These are phyloP conservation scores for Zaprionus gabonicus DNA, from an alignment of 1,140 invertebrate species.

Conservation along the genomic window DNA sequence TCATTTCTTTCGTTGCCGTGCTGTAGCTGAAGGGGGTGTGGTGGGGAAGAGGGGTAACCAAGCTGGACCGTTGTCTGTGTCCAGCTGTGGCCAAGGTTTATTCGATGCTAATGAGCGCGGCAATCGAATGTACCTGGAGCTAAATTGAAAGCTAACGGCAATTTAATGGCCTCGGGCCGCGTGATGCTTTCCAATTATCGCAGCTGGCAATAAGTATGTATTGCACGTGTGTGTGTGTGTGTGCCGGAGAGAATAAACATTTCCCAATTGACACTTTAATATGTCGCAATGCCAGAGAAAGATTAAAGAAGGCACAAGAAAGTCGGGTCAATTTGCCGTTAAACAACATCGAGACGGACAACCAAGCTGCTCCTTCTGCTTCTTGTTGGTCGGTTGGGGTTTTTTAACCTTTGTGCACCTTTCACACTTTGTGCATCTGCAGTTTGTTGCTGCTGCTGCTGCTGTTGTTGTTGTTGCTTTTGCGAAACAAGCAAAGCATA, in stretches of 20 bases:
- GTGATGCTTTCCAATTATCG: constrained; percentile 30
- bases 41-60: neutral
- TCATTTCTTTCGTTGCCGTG: neutral
- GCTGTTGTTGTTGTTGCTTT: constrained; percentile 11
- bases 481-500: constrained; percentile 40
- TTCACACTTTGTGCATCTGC: constrained; percentile 32
- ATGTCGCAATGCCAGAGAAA: neutral
- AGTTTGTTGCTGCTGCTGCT: constrained; percentile 16
- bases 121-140: constrained; percentile 47
- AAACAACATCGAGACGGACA: constrained; percentile 33
- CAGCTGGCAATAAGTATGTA: constrained; percentile 20
- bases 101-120: constrained; percentile 63
- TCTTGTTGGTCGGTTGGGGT: constrained; percentile 3
- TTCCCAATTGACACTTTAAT: constrained; percentile 39
- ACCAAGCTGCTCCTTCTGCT: neutral
- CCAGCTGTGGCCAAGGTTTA: constrained; percentile 43
- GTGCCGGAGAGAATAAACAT: neutral
- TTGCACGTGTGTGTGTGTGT: neutral
- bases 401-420: constrained; percentile 23
- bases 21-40: neutral
- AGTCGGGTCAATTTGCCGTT: constrained; percentile 22
- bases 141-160: constrained; percentile 72
- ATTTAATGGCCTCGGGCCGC: constrained; percentile 58
- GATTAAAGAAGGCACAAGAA: neutral
- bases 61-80: constrained; percentile 2